Evolutionary conservation across 2,797 vertebrate genomes (phyloP).

Genomic region (Moxostoma hubbsi): DNA sequence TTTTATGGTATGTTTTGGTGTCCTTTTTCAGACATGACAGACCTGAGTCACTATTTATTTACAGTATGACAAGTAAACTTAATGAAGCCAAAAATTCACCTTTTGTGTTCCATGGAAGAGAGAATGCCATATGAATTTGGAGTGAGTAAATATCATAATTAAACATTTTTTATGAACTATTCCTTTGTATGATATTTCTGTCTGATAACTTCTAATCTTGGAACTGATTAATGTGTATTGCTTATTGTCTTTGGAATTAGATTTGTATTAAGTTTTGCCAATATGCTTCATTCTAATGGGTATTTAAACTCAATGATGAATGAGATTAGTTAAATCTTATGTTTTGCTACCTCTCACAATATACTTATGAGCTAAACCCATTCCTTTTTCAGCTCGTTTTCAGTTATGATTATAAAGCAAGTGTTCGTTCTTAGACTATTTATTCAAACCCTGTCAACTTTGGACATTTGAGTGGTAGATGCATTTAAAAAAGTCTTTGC

Average conservation of each 20-base stretch:
- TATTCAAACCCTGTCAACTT: constrained; percentile 23
- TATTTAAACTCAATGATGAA: constrained; percentile 8
- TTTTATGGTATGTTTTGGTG: too few relatives aligned
- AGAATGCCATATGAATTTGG: too few relatives aligned
- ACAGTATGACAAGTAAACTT: too few relatives aligned
- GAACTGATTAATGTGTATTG: background rate
- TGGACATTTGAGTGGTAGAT: constrained; percentile 15
- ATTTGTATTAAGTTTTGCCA: background rate
- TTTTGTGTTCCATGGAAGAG: too few relatives aligned
- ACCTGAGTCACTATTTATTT: too few relatives aligned
- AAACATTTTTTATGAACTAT: too few relatives aligned
- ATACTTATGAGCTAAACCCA: background rate
- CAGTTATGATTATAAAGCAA: constrained; percentile 14
- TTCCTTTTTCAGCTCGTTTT: constrained; percentile 6
- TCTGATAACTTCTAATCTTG: too few relatives aligned
- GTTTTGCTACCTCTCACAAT: constrained; percentile 7
- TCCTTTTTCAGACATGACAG: too few relatives aligned
- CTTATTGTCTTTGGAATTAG: background rate
- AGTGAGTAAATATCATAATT: too few relatives aligned
- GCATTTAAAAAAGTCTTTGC: constrained; percentile 25
- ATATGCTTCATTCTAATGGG: background rate
- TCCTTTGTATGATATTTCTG: too few relatives aligned
- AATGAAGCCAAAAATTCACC: too few relatives aligned
- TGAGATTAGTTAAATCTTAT: constrained; percentile 32
- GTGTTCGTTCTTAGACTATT: constrained; percentile 10